Base-by-base conservation (phyloP, 2,113 vertebrate species). In the Eclectus roratus region DNA sequence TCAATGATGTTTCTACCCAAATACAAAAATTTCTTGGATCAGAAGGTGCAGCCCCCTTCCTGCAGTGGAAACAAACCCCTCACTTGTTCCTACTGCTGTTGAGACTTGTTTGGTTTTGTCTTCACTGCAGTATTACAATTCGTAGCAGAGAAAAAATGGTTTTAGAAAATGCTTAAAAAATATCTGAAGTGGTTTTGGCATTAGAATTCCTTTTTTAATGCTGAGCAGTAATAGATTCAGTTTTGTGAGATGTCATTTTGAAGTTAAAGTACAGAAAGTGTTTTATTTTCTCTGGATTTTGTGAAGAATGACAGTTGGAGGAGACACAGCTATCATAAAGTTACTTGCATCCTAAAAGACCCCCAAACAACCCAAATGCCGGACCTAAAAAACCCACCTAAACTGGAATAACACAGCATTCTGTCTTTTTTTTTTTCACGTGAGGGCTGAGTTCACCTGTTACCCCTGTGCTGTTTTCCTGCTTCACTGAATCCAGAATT, bases 311-410 rank as follows among this genome's bases (percentile, higher is more conserved):
- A 21, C 35, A n/a, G 12, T 33, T 80, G 43, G 23, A 80, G 46
- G 46, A 87, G 47, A 76, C 47, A 13, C 9, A 55, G 37, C 6
- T 41, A 27, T 56, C n/a, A 16, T n/a, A 39, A 80, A 78, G 58
- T 43, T 65, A 37, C 12, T 58, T 52, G 11, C 6, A 37, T 77
- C 41, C 27, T 31, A 3, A 63, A 60, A 39, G 50, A 44, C 4
- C 0, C 2, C 2, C 25, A 13, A 39, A 31, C 28, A 65, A 7
- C 13, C 6, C 28, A 29, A 79, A 37, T 0, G 2, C 5, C 11
- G 61, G 24, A 55, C 24, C 52, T 58, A 47, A 50, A 60, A 39
- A 8, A 0, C 5, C 2, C 8, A 16, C 13, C 33, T 69, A 6
- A 85, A 25, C 37, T 65, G 58, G 44, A 85, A 41, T 33, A 65